Conservation (phyloP, 2,797 vertebrate genomes). For the Molossus alvarezi region DNA sequence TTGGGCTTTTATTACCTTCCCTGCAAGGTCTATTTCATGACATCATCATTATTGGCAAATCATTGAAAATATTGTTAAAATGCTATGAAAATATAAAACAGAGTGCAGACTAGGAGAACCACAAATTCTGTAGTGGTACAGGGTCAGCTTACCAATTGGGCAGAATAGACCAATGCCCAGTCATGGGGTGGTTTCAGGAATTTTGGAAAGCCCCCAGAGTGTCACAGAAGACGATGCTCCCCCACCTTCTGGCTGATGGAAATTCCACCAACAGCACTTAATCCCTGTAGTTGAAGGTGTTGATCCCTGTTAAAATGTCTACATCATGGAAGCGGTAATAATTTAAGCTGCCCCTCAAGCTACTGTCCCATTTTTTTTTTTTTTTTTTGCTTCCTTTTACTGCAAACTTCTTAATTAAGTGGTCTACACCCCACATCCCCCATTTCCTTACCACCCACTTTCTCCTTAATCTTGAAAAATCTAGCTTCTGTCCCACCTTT, state of each 20-base stretch:
- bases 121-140: not conserved
- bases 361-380: constrained; percentile 9
- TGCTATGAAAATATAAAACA: not conserved
- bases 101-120: not conserved
- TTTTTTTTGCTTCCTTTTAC: constrained; percentile 33
- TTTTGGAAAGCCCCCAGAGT: not conserved
- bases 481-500: not conserved
- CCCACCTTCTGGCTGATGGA: constrained; percentile 2
- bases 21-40: too few relatives aligned
- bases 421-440: not conserved
- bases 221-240: not conserved
- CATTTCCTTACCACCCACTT: constrained; percentile 72
- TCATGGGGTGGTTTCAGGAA: not conserved
- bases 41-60: not conserved
- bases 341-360: constrained; percentile 65
- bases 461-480: constrained; percentile 6
- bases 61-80: not conserved
- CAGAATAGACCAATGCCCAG: not conserved
- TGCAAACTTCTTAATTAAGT: constrained; percentile 65
- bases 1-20: not conserved
- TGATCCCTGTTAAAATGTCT: constrained; percentile 72
- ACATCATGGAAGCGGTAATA: constrained; percentile 49
- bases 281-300: constrained; percentile 35
- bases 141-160: not conserved
- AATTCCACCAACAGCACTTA: constrained; percentile 61